phyloP scores from a whole-genome alignment of 2,113 vertebrate species.

The Ivindomyrus marchei region DNA sequence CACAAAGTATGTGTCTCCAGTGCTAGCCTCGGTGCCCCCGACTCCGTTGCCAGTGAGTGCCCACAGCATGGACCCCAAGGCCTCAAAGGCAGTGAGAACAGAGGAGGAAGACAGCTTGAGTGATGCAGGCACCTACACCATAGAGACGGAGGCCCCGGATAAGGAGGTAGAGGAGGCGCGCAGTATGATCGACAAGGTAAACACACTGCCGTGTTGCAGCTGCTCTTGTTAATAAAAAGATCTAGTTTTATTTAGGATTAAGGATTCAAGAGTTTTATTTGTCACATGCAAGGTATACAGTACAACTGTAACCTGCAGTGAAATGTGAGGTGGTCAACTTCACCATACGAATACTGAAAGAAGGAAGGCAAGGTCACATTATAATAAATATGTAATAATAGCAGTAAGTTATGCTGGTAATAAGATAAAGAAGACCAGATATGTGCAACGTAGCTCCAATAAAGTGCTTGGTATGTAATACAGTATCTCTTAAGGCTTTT shows the following conservation, averaged over 20 bases:
- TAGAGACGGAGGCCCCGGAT: constrained; percentile 80
- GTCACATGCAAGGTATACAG: neutral
- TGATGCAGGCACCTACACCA: constrained; percentile 91
- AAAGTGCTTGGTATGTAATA: neutral
- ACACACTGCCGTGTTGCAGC: neutral
- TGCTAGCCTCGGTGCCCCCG: neutral
- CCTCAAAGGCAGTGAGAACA: constrained; percentile 49
- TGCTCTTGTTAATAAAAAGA: neutral
- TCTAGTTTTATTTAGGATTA: neutral
- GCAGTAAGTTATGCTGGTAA: neutral
- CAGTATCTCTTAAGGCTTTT: neutral
- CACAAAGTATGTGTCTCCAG: neutral
- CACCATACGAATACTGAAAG: too few relatives aligned
- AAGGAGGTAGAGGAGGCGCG: constrained; percentile 85
- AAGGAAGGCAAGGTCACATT: neutral
- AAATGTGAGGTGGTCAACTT: neutral
- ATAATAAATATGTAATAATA: neutral
- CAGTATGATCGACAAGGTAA: constrained; percentile 87
- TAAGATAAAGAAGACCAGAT: neutral
- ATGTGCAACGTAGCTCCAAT: neutral
- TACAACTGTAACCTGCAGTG: neutral
- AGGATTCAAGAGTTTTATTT: neutral
- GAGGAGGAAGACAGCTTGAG: constrained; percentile 91
- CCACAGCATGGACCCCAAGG: constrained; percentile 27
- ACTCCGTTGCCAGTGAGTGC: neutral